Conservation (phyloP, 2,113 vertebrate genomes). For the Aegotheles bennettii region DNA sequence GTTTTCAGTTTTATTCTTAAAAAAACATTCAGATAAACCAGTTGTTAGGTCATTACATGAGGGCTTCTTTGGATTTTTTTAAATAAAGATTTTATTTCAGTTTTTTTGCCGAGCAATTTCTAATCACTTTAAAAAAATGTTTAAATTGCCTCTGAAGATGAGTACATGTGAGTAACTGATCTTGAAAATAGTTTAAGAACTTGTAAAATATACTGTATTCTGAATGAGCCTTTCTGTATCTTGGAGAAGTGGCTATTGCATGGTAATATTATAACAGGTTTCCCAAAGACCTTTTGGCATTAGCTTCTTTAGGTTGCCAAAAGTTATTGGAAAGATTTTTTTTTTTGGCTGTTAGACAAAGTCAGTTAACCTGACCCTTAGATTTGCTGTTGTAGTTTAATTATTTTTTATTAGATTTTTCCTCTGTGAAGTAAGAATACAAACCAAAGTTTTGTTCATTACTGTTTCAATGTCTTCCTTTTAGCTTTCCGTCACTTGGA, state of each 20-base stretch:
- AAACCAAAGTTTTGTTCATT: slow-evolving; percentile 1
- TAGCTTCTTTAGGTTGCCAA: background rate
- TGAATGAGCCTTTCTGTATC: background rate
- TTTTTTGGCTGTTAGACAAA: background rate
- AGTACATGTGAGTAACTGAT: background rate
- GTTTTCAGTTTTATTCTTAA: background rate
- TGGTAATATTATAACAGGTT: background rate
- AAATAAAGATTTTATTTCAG: background rate
- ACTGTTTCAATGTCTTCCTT: slow-evolving; percentile 65
- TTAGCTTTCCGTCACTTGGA: slow-evolving; percentile 83
- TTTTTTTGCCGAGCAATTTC: background rate
- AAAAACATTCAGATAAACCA: background rate
- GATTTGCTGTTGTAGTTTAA: background rate
- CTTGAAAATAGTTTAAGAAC: background rate
- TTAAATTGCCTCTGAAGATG: background rate
- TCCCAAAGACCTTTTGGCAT: background rate
- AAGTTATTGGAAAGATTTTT: background rate
- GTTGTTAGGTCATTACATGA: background rate
- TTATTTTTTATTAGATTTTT: background rate
- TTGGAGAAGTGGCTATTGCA: background rate
- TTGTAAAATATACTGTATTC: background rate
- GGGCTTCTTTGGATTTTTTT: background rate
- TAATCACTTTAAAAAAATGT: background rate
- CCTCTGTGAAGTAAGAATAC: background rate
- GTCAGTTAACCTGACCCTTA: background rate